phyloP scores from a whole-genome alignment of 2,797 vertebrate genomes.

The Pogoniulus pusillus region DNA sequence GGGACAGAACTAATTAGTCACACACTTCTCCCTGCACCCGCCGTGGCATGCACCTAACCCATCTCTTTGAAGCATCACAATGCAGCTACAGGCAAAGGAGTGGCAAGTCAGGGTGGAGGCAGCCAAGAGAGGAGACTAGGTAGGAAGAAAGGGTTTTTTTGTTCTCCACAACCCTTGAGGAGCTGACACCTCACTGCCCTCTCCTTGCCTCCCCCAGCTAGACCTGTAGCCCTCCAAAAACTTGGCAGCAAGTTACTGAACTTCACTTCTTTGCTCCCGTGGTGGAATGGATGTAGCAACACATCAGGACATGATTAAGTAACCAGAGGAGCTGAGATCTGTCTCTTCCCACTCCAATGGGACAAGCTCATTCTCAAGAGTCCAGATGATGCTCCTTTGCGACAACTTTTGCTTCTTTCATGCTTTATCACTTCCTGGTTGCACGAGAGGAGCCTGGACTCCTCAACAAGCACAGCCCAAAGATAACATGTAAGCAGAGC shows the following conservation, averaged over 20 bases:
- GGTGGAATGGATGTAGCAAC: background rate
- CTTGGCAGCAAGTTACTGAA: background rate
- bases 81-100: background rate
- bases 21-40: background rate
- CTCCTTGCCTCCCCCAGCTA: background rate
- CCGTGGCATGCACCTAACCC: fast-evolving
- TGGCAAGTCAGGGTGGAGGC: background rate
- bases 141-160: background rate
- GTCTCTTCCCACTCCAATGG: background rate
- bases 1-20: background rate
- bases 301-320: background rate
- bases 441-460: background rate
- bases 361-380: background rate
- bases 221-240: background rate
- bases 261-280: background rate
- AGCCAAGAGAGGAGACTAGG: background rate
- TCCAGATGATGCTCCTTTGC: background rate
- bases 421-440: background rate
- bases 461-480: background rate
- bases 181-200: background rate
- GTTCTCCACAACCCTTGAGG: background rate
- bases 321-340: background rate
- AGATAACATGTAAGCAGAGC: background rate
- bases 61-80: background rate
- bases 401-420: background rate